Conservation (phyloP, 2,797 vertebrate species). For the Nannoperca australis region DNA sequence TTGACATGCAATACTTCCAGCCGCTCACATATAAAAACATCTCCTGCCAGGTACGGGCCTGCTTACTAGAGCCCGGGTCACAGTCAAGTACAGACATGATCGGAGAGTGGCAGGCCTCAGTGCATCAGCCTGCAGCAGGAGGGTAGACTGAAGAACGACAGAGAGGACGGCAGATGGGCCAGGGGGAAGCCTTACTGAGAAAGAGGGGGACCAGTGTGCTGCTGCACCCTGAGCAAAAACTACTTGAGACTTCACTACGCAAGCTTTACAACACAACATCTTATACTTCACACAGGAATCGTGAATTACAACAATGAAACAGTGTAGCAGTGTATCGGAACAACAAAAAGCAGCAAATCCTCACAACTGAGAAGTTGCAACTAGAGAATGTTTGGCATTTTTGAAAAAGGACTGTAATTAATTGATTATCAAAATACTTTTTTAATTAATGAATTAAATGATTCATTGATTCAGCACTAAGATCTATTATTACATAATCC, state of each 20-base stretch:
- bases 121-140: slow-evolving; percentile 23
- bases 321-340: background rate
- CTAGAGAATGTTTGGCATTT: background rate
- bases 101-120: slow-evolving; percentile 18
- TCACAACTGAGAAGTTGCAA: background rate
- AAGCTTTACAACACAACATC: background rate
- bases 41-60: slow-evolving; percentile 37
- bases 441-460: background rate
- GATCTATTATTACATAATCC: background rate
- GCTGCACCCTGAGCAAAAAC: background rate
- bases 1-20: slow-evolving; percentile 41
- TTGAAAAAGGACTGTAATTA: background rate
- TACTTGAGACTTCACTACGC: background rate
- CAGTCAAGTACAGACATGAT: slow-evolving; percentile 35
- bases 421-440: background rate
- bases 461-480: slow-evolving; percentile 5
- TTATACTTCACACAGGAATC: background rate
- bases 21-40: slow-evolving; percentile 41
- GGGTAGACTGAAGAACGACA: background rate
- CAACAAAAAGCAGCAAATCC: background rate
- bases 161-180: slow-evolving; percentile 1
- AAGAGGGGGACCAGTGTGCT: background rate
- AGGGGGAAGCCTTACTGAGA: slow-evolving; percentile 7
- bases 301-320: background rate
- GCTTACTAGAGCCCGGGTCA: slow-evolving; percentile 42